Conservation (phyloP, 2,113 vertebrate species). For the Myanophis thanlyinensis region DNA sequence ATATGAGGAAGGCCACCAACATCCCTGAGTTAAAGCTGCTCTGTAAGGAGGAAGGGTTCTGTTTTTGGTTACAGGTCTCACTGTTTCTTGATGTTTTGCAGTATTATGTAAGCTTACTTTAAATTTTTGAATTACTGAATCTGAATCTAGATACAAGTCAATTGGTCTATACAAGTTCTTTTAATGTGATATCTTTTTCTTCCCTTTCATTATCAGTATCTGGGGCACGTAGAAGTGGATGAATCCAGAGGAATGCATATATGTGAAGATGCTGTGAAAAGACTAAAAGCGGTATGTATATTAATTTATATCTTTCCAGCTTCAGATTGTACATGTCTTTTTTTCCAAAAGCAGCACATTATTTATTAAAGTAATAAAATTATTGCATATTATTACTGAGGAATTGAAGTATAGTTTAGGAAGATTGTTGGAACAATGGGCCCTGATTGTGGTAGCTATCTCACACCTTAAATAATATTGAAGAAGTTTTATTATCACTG, state of each 20-base stretch:
- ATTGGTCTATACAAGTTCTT: neutral
- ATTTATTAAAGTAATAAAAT: conserved; percentile 39
- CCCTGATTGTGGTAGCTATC: conserved; percentile 45
- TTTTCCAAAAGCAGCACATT: conserved; percentile 28
- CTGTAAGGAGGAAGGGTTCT: neutral
- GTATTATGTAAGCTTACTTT: neutral
- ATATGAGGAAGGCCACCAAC: neutral
- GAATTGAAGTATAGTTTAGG: conserved; percentile 29
- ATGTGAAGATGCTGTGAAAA: conserved; percentile 98
- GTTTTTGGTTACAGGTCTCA: neutral
- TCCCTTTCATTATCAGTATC: conserved; percentile 76
- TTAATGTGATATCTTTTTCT: neutral
- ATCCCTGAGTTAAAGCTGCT: neutral
- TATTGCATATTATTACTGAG: conserved; percentile 36
- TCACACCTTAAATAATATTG: conserved; percentile 42
- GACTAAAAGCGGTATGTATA: conserved; percentile 94
- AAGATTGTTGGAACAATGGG: conserved; percentile 44
- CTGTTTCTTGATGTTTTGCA: neutral
- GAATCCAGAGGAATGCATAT: conserved; percentile 99
- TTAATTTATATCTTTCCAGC: conserved; percentile 35
- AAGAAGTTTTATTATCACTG: conserved; percentile 16
- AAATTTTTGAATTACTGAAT: neutral
- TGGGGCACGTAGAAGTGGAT: conserved; percentile 97
- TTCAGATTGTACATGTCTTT: conserved; percentile 30
- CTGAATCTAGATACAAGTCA: neutral